Base-by-base conservation (phyloP, 2,113 vertebrate species). In the Notarius lentiginosus region DNA sequence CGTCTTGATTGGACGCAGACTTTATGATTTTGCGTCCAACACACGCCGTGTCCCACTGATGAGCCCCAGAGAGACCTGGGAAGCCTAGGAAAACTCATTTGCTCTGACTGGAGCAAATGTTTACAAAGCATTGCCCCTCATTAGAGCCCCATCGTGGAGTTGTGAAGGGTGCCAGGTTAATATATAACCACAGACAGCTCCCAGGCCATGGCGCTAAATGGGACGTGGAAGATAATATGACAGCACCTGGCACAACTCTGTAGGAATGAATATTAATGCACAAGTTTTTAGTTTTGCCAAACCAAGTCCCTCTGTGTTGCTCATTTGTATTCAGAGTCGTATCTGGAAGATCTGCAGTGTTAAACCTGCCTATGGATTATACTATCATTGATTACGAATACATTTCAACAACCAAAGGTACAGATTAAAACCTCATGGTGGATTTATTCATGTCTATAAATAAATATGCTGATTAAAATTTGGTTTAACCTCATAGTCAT, bases 21-120 rank as follows among this genome's bases (percentile, higher is more conserved):
- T 51, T 89, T 89, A 87, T 85, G 53, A 80, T 27, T 65, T 68
- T 84, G 90, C 84, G 61, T 60, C 83, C 68, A 88, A 85, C 85
- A 86, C 86, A 83, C 90, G 70, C 27, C 41, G 0, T 22, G 34
- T 89, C 79, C 81, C 72, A 77, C 72, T 83, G 79, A 85, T 87
- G 63, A 87, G 79, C 72, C 86, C 58, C 86, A 66, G 81, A 0
- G 81, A 87, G 86, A 87, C 72, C 72, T 34, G 11, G 27, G 49
- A 63, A 84, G 51, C 56, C 53, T 17, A 30, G 22, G 61, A 20
- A 85, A 73, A 49, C 30, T 18, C 12, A 58, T 79, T 88, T 83
- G 60, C 86, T 89, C 30, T 58, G 70, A 85, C 68, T 82, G 70
- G 82, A 73, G 58, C 41, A 41, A 41, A 41, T 58, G 85, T 73